Evolutionary conservation across 2,888 invertebrate species (phyloP), one percentile per base, ranked within the genome.

Genomic region (Anoplius nigerrimus): DNA sequence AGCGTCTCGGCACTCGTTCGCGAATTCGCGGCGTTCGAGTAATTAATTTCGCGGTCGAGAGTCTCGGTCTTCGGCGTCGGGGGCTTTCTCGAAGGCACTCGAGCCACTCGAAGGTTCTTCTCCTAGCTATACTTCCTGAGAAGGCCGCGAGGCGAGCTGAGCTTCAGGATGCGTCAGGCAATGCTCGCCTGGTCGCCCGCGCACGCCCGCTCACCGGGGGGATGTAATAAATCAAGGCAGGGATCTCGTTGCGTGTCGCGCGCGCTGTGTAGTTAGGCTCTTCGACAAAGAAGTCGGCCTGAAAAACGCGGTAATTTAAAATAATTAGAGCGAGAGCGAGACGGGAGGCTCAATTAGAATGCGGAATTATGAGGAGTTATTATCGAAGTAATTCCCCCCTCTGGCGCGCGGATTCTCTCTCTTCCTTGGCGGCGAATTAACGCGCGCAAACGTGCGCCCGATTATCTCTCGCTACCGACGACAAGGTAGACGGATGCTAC

Each of bases 371-470:
- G 48, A n/a, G 22, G 61, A 69, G 56, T 71, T 64, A 62, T 67
- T 60, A 62, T 65, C 71, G 61, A 45, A 42, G 46, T 56, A 58
- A 54, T 53, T 59, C 24, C 53, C 43, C 65, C 46, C 46, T n/a
- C n/a, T 16, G 46, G 43, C 11, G 52, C 27, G 67, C 51, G 59
- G 59, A 74, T 71, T 65, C 53, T 71, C 76, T 68, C 66, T 69
- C 66, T 72, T 70, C 74, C 68, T 68, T 63, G 71, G 66, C 57
- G 70, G 67, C 74, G 78, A 78, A 80, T 81, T 73, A 79, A 81
- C 81, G 76, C 74, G 76, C 67, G 75, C 79, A 72, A n/a, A 60
- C 71, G 70, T 66, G 76, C 59, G 66, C 69, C 66, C 77, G 77
- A 74, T 76, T 74, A 74, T 75, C 74, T 34, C 34, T 76, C 66